A percentile compares a stretch with the other conserved stretches of the same genome.
Conservation (phyloP, 2,113 vertebrate species). For the Cinclus cinclus region DNA sequence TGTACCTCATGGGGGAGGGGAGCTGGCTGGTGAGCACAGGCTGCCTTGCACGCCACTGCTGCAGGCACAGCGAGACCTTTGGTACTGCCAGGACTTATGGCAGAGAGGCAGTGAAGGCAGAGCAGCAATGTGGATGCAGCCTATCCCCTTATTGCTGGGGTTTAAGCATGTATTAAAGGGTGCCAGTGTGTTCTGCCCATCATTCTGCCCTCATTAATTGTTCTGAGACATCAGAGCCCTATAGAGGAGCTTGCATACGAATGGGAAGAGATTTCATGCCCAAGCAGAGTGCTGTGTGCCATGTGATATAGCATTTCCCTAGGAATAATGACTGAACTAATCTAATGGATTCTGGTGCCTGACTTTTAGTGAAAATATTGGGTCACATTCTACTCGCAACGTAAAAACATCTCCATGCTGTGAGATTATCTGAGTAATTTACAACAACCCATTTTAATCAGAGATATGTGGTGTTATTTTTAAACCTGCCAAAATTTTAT, state of each 20-base stretch:
- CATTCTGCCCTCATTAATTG: not conserved
- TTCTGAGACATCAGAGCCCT: not conserved
- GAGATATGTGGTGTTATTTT: constrained; percentile 57
- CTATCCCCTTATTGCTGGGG: not conserved
- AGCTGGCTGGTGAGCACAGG: not conserved
- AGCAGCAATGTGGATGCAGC: not conserved
- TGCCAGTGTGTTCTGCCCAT: not conserved
- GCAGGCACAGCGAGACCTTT: not conserved
- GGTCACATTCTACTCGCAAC: not conserved
- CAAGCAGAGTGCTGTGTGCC: not conserved
- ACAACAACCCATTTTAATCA: constrained; percentile 50
- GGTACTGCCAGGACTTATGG: rapidly evolving
- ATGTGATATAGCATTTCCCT: not conserved
- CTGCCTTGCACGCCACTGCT: not conserved
- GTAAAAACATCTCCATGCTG: constrained; percentile 7
- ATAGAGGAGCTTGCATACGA: not conserved
- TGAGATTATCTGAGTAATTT: constrained; percentile 50
- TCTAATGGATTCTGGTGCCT: not conserved
- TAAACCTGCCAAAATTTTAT: constrained; percentile 51
- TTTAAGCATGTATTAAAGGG: not conserved
- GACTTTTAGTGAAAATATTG: constrained; percentile 15
- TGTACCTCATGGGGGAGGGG: not conserved
- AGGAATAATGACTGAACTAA: constrained; percentile 5
- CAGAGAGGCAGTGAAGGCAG: not conserved
- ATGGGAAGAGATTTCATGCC: not conserved